Base-by-base conservation (phyloP, 1,140 invertebrate genomes). In the Archivesica marissinica region DNA sequence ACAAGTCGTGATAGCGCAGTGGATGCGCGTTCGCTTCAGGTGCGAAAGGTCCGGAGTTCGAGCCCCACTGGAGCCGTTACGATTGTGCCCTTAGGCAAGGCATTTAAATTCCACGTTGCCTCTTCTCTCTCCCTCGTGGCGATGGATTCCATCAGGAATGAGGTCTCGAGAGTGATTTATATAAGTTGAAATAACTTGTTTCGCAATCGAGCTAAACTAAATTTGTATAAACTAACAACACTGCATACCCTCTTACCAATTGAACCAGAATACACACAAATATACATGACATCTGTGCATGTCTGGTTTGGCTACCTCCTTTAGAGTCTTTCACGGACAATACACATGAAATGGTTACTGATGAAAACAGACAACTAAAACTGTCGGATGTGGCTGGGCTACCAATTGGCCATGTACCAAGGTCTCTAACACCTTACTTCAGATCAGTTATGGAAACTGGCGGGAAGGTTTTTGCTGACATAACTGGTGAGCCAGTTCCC, bases 401-500 rank as follows among this genome's bases (percentile, higher is more conserved):
- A 30, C 61, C 83, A 0, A 47, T 72, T 72, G 83, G 75, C n/a
- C 83, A 79, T 78, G 83, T 79, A 13, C 75, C 83, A 54, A 54
- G 66, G n/a, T 3, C 44, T 13, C 38, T 85, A 25, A 50, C 50
- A 25, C 0, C 1, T 28, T 39, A 6, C 33, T 85, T 85, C 70
- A 20, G 61, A 44, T 33, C 7, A 25, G 20, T 85, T 44, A 9
- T 85, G 23, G 83, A 86, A 25, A n/a, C 38, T 15, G 61, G 59
- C 28, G 82, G 74, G 11, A 23, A 41, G 6, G 44, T 85, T 20
- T 20, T 15, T 47, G 47, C 75, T 2, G 50, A 72, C 15, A 15
- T 7, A 2, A 79, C 41, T 20, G 83, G 83, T 17, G 50, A 78
- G 13, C 75, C 75, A 59, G 11, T 44, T 3, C 75, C 64, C 30